A percentile compares a stretch with the other conserved stretches of the same genome.
These are phyloP conservation scores for Dolichallabes microphthalmus DNA, from an alignment of 2,113 vertebrate genomes.

Conservation along the genomic window DNA sequence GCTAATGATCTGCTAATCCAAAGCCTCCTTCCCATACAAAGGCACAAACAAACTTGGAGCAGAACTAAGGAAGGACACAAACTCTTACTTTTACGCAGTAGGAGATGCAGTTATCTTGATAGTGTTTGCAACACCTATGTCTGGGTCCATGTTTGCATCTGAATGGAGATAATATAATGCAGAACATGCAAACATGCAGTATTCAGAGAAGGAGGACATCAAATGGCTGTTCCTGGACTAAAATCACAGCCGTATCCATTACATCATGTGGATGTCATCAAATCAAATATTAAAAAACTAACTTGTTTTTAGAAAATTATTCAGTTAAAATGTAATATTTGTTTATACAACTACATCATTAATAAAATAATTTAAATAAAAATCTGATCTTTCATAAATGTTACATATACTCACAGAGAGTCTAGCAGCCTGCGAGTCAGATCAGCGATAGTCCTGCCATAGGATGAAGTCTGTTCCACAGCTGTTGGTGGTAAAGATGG, in stretches of 20 bases:
- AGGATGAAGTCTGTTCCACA: constrained; percentile 58
- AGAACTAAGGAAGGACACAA: background rate
- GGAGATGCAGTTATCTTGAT: constrained; percentile 96
- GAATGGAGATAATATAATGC: constrained; percentile 60
- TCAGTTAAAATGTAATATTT: background rate
- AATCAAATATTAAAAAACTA: background rate
- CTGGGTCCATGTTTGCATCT: constrained; percentile 95
- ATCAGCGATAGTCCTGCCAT: constrained; percentile 66
- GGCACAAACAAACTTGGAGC: background rate
- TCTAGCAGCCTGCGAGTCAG: constrained; percentile 81
- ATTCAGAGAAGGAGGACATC: background rate
- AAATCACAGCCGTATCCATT: background rate
- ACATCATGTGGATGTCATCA: background rate
- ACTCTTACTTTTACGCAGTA: constrained; percentile 94
- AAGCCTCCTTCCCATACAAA: background rate
- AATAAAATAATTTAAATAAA: background rate
- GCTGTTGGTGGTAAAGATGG: constrained; percentile 56
- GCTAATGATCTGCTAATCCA: background rate
- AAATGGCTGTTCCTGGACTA: background rate
- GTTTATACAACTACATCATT: background rate
- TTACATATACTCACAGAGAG: constrained; percentile 78
- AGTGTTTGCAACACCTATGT: constrained; percentile 97
- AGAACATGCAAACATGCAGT: background rate
- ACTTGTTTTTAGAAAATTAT: background rate
- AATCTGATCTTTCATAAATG: background rate